Conservation (phyloP, 2,888 invertebrate species). For the Acanthopleura granulata region DNA sequence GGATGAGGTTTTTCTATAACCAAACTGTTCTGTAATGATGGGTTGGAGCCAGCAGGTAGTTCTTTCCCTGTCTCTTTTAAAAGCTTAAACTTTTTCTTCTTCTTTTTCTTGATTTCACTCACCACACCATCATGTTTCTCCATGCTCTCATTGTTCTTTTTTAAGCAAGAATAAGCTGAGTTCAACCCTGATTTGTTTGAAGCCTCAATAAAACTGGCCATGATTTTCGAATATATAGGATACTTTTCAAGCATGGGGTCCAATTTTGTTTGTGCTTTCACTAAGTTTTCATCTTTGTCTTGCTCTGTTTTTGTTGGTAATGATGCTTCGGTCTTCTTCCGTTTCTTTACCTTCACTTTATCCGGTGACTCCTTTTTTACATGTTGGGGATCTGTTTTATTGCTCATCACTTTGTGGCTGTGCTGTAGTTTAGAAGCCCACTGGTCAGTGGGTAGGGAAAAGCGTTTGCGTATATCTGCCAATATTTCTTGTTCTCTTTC, state of each 20-base stretch:
- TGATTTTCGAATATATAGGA: slow-evolving; percentile 13
- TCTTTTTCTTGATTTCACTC: slow-evolving; percentile 5
- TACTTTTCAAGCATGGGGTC: slow-evolving; percentile 1
- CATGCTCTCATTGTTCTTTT: not conserved
- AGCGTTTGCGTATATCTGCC: not conserved
- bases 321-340: not conserved
- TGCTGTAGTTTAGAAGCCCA: not conserved
- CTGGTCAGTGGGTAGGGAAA: not conserved
- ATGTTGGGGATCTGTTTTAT: not conserved
- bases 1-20: no score
- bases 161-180: not conserved
- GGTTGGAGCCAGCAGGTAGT: not conserved
- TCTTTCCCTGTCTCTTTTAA: not conserved
- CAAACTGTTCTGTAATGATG: no score
- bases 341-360: not conserved
- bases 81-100: slow-evolving; percentile 6
- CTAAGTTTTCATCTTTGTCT: not conserved
- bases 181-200: not conserved
- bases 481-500: slow-evolving; percentile 14
- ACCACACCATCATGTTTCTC: not conserved
- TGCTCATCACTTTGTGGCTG: not conserved
- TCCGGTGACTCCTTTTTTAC: not conserved
- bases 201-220: not conserved
- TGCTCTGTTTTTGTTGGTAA: not conserved
- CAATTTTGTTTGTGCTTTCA: not conserved